A percentile compares a stretch with the other conserved stretches of the same genome.
These are phyloP conservation scores for Loriculus beryllinus DNA, from an alignment of 2,797 vertebrate species.

Conservation along the genomic window DNA sequence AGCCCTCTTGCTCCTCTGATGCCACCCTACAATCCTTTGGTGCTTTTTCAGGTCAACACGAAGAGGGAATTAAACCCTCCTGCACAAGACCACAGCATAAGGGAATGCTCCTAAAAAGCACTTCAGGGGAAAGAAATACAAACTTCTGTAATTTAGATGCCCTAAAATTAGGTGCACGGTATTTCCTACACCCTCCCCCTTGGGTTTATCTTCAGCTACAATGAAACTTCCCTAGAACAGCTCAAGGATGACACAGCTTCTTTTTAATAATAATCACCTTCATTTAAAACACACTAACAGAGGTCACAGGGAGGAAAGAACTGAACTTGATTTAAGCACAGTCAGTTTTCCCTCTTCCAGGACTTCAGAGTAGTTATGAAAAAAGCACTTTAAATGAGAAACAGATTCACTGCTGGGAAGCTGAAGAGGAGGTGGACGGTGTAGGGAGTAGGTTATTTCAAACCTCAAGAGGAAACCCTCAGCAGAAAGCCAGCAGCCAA, in stretches of 20 bases:
- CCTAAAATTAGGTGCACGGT: conserved; percentile 3
- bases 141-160: conserved; percentile 18
- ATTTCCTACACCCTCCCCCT: neutral
- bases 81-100: neutral
- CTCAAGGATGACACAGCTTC: neutral
- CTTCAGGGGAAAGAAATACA: neutral
- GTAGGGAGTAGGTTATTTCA: neutral
- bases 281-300: conserved; percentile 7
- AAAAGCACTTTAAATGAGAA: conserved; percentile 47
- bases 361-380: neutral
- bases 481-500: neutral
- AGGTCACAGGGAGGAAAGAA: conserved; percentile 14
- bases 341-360: neutral
- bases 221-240: neutral
- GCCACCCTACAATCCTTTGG: neutral
- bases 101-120: neutral
- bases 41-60: neutral
- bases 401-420: neutral
- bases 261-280: neutral
- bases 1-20: neutral
- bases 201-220: conserved; percentile 8
- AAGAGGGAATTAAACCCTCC: neutral
- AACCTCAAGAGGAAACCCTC: neutral
- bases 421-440: neutral
- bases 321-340: neutral